Percentiles rank a stretch among this genome's conserved stretches.
phyloP scores from a whole-genome alignment of 2,888 invertebrate genomes.

The Mythimna ferrago region DNA sequence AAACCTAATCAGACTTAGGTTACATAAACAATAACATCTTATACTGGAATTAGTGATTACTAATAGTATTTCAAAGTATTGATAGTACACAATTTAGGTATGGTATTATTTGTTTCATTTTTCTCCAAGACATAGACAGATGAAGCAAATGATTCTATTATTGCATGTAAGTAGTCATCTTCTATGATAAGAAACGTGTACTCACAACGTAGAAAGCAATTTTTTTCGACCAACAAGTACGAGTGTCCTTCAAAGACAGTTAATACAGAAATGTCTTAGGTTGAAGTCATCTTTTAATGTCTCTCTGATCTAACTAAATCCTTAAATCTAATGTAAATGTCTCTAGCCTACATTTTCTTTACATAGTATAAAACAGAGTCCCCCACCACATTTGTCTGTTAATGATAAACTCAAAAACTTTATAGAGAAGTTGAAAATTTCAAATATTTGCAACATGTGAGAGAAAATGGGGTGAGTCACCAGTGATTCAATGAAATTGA shows the following conservation, averaged over 20 bases:
- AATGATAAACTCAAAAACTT: too few species aligned
- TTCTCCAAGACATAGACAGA: constrained; percentile 16
- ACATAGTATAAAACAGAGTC: too few species aligned
- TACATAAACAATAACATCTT: constrained; percentile 23
- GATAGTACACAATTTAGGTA: constrained; percentile 11
- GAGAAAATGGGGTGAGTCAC: too few species aligned
- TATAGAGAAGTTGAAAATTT: too few species aligned
- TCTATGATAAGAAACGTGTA: constrained; percentile 8
- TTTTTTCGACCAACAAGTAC: neutral
- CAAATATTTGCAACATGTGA: too few species aligned
- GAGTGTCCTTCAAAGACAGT: neutral
- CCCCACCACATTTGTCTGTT: too few species aligned
- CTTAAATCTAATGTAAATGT: too few species aligned
- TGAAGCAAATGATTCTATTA: constrained; percentile 38
- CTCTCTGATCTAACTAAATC: too few species aligned
- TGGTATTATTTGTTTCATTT: constrained; percentile 1
- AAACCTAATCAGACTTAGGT: constrained; percentile 17
- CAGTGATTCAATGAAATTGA: neutral
- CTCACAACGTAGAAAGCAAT: constrained; percentile 6
- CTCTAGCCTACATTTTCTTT: too few species aligned
- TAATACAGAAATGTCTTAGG: too few species aligned
- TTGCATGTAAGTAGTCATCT: constrained; percentile 27
- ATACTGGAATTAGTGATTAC: constrained; percentile 21
- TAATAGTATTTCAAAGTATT: constrained; percentile 9
- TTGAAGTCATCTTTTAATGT: too few species aligned